These are phyloP conservation scores for Megaceryle torquata DNA, from an alignment of 2,113 vertebrate species.

Conservation along the genomic window DNA sequence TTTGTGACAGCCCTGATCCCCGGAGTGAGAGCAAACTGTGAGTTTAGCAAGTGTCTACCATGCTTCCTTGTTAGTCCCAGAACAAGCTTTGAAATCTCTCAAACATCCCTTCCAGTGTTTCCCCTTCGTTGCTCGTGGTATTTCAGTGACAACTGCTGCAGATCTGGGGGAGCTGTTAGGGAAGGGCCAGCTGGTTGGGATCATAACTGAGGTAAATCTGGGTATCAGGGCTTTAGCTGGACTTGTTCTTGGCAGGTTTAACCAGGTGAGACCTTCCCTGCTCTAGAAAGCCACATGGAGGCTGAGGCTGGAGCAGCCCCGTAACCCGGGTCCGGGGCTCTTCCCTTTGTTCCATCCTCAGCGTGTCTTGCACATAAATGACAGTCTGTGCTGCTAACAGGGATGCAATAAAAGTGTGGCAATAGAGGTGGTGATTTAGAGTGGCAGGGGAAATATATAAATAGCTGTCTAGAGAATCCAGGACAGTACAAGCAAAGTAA, in stretches of 20 bases:
- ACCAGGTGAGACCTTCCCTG: not conserved
- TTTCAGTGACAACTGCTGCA: not conserved
- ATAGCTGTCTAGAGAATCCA: not conserved
- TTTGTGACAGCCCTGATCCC: not conserved
- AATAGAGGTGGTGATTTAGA: not conserved
- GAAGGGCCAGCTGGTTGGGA: not conserved
- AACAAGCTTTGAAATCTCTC: not conserved
- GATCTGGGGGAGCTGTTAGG: not conserved
- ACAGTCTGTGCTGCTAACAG: not conserved
- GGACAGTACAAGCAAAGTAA: not conserved
- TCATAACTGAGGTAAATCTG: not conserved
- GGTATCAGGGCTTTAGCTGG: not conserved
- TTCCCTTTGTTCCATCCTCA: not conserved
- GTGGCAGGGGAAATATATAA: not conserved
- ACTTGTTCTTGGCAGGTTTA: not conserved
- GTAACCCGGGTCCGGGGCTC: accelerated
- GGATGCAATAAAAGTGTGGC: not conserved
- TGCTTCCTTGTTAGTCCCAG: not conserved
- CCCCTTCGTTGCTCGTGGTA: not conserved
- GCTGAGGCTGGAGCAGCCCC: not conserved
- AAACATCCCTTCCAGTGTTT: not conserved
- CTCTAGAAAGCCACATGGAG: not conserved
- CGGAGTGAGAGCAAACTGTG: not conserved
- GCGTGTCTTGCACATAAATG: not conserved
- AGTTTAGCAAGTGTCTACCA: not conserved